Percentiles rank a stretch among this genome's conserved stretches.
Conservation (phyloP, 2,888 invertebrate genomes). For the Dioctria rufipes region DNA sequence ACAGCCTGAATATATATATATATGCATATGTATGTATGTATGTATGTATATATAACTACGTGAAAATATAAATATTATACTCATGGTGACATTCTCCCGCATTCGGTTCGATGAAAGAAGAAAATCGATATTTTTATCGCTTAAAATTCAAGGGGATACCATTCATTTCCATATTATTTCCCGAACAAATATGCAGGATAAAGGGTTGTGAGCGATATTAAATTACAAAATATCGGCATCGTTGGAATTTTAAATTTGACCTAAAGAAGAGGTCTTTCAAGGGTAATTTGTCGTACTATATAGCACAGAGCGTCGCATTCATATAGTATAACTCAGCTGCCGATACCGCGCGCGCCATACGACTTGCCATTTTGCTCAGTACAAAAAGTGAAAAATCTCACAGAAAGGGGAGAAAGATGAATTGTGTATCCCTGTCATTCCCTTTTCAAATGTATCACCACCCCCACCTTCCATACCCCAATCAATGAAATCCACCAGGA, state of each 20-base stretch:
- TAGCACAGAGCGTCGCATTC: neutral
- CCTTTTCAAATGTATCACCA: slow-evolving; percentile 16
- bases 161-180: slow-evolving; percentile 40
- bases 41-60: too few relatives aligned
- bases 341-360: too few relatives aligned
- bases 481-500: neutral
- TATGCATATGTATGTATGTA: too few relatives aligned
- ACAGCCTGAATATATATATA: too few relatives aligned
- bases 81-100: too few relatives aligned
- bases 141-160: slow-evolving; percentile 9
- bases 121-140: slow-evolving; percentile 24
- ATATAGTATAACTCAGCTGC: too few relatives aligned
- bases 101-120: neutral
- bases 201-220: slow-evolving; percentile 39
- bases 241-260: slow-evolving; percentile 35
- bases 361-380: neutral
- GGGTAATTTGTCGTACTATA: slow-evolving; percentile 28
- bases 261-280: slow-evolving; percentile 32
- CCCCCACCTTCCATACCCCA: neutral
- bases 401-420: slow-evolving; percentile 5
- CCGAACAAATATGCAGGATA: slow-evolving; percentile 23
- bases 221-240: slow-evolving; percentile 26
- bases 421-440: slow-evolving; percentile 42
- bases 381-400: neutral
- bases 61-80: too few relatives aligned